Evolutionary conservation across 2,113 vertebrate genomes (phyloP).

Genomic region (Zosterops hypoxanthus): DNA sequence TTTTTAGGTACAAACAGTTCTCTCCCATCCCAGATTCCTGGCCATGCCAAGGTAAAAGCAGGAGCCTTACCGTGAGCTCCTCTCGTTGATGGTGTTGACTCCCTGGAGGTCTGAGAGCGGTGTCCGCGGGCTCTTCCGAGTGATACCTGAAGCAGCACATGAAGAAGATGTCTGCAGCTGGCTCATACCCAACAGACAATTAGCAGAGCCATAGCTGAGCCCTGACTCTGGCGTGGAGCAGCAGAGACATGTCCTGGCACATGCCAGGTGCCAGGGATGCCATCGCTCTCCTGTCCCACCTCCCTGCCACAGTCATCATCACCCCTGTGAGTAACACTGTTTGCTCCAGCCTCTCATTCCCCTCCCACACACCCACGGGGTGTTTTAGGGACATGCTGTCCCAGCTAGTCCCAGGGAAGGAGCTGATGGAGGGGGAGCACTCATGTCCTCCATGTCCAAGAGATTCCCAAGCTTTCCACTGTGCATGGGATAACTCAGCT

Average conservation of each 20-base stretch:
- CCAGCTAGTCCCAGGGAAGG: not conserved
- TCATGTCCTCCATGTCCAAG: not conserved
- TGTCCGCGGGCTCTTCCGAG: constrained; percentile 84
- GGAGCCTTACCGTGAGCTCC: constrained; percentile 82
- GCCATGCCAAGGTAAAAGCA: accelerated
- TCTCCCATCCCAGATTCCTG: not conserved
- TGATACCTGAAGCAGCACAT: constrained; percentile 80
- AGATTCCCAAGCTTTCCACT: not conserved
- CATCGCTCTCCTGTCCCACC: not conserved
- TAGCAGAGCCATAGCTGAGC: constrained; percentile 19
- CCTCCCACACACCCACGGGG: not conserved
- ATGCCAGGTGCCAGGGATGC: constrained; percentile 22
- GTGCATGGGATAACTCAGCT: not conserved
- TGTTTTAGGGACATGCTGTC: not conserved
- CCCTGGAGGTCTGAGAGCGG: constrained; percentile 94
- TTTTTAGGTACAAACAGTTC: not conserved
- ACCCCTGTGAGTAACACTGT: not conserved
- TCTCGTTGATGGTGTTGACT: constrained; percentile 87
- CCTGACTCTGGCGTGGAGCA: not conserved
- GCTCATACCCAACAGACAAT: not conserved
- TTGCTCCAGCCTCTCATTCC: not conserved
- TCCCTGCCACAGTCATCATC: not conserved
- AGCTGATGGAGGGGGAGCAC: not conserved
- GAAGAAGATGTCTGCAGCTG: constrained; percentile 26
- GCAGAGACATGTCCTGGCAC: constrained; percentile 5